phyloP scores from a whole-genome alignment of 2,888 invertebrate species.

The Lepidocyrtinus sp. region DNA sequence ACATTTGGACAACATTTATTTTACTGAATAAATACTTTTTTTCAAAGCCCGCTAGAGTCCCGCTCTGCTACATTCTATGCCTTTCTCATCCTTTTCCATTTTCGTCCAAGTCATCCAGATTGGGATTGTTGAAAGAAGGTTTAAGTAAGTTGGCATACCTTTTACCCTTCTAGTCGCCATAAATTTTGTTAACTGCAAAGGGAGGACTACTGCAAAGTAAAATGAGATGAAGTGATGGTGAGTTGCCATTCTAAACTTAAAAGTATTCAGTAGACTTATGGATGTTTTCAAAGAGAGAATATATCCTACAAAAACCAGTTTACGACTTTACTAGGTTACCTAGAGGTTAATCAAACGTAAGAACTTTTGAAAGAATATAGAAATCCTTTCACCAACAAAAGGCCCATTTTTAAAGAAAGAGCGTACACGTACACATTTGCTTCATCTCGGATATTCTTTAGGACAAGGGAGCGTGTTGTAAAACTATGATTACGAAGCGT shows the following conservation, averaged over 20 bases:
- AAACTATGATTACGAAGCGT: too few relatives aligned
- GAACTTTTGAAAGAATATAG: constrained; percentile 52
- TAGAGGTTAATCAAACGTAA: constrained; percentile 56
- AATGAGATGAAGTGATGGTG: constrained; percentile 57
- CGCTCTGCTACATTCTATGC: too few relatives aligned
- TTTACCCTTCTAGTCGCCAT: constrained; percentile 45
- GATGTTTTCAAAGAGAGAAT: too few relatives aligned
- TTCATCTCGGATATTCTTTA: too few relatives aligned
- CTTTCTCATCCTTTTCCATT: too few relatives aligned
- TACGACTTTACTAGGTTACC: background rate
- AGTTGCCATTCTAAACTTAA: constrained; percentile 40
- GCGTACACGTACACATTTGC: too few relatives aligned
- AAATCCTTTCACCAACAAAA: too few relatives aligned
- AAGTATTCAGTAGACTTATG: background rate
- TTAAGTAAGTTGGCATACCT: background rate
- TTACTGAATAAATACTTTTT: background rate
- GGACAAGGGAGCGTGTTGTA: too few relatives aligned
- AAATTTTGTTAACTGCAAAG: constrained; percentile 58
- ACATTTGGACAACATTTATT: background rate
- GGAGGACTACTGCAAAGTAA: constrained; percentile 48
- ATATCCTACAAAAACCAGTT: background rate
- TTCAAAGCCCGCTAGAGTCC: background rate
- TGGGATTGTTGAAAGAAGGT: background rate
- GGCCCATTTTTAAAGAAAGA: too few relatives aligned
- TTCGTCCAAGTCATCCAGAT: background rate